Evolutionary conservation across 2,797 vertebrate species (phyloP).

Genomic region (Malurus leucopterus): DNA sequence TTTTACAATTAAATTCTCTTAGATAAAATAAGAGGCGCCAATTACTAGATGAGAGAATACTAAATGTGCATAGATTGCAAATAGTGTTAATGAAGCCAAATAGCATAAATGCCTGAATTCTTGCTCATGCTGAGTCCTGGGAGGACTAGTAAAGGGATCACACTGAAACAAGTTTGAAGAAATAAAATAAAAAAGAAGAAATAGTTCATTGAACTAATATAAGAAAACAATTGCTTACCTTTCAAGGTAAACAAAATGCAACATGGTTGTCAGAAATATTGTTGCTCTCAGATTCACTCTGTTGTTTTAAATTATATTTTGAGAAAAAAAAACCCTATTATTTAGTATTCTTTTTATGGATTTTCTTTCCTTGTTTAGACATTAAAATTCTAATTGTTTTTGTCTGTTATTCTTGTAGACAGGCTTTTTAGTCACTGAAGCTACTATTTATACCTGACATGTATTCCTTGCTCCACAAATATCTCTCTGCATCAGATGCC

Average conservation of each 20-base stretch:
- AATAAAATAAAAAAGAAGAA: neutral
- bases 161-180: neutral
- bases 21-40: neutral
- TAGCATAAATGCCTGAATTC: neutral
- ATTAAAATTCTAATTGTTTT: neutral
- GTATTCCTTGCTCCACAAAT: neutral
- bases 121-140: neutral
- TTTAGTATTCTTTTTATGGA: neutral
- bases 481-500: neutral
- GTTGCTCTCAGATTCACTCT: neutral
- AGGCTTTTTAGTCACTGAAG: neutral
- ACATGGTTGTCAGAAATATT: neutral
- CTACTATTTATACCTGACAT: neutral
- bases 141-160: neutral
- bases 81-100: neutral
- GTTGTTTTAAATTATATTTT: neutral
- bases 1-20: neutral
- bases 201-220: neutral
- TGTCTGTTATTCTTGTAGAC: neutral
- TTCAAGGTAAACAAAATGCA: neutral
- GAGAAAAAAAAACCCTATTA: fast-evolving
- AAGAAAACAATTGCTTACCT: neutral
- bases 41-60: neutral
- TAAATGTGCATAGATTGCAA: neutral
- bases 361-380: neutral